Evolutionary conservation across 1,140 invertebrate species (phyloP).

Genomic region (Trichonephila clavipes): DNA sequence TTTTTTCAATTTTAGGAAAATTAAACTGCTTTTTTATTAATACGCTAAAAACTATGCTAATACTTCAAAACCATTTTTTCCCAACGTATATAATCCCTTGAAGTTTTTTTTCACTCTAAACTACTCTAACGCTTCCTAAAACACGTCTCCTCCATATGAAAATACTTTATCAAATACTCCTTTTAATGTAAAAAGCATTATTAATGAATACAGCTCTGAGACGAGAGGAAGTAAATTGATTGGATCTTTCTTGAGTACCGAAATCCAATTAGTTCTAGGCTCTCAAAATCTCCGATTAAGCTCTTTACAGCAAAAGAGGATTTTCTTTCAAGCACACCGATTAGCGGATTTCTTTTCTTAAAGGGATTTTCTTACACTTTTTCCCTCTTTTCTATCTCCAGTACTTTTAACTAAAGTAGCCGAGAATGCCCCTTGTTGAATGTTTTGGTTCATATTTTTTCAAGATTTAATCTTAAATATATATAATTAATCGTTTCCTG

Average conservation of each 20-base stretch:
- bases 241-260: slow-evolving; percentile 11
- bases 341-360: slow-evolving; percentile 30
- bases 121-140: background rate
- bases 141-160: background rate
- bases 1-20: no score
- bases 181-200: background rate
- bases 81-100: no score
- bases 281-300: slow-evolving; percentile 55
- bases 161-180: background rate
- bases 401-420: background rate
- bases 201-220: background rate
- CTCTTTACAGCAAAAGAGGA: slow-evolving; percentile 64
- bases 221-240: background rate
- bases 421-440: background rate
- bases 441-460: background rate
- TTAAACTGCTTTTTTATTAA: no score
- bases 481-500: slow-evolving; percentile 20
- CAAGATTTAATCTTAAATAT: background rate
- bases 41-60: no score
- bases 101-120: no score
- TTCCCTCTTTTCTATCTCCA: background rate
- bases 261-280: slow-evolving; percentile 36
- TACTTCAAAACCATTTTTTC: no score
- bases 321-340: slow-evolving; percentile 46
- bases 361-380: slow-evolving; percentile 16